A percentile compares a stretch with the other conserved stretches of the same genome.
These are phyloP conservation scores for Diloba caeruleocephala DNA, from an alignment of 2,888 invertebrate genomes.

Conservation along the genomic window DNA sequence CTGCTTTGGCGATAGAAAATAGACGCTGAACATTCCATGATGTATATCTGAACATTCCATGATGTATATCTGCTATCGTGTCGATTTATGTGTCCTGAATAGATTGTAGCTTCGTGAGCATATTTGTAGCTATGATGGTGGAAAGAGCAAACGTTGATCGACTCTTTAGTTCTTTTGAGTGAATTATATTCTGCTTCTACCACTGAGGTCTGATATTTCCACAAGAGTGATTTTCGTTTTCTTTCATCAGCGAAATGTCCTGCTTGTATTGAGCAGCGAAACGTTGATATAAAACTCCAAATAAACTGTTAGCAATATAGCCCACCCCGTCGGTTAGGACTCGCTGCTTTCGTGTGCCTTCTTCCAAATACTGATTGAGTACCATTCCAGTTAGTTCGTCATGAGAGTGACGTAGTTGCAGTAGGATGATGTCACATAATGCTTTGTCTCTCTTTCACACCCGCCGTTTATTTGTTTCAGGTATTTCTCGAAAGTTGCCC, in stretches of 20 bases:
- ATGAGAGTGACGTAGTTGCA: not conserved
- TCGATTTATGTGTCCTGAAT: conserved; percentile 3
- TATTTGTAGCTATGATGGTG: conserved; percentile 1
- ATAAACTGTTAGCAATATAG: conserved; percentile 32
- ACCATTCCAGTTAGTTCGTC: not conserved
- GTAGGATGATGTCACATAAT: not conserved
- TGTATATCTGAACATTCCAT: conserved; percentile 1
- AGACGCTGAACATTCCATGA: not conserved
- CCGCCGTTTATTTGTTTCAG: not conserved
- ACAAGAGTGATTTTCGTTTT: not conserved
- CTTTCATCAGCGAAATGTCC: conserved; percentile 11
- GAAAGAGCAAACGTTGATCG: not conserved
- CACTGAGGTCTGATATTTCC: not conserved
- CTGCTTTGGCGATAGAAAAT: conserved; percentile 1
- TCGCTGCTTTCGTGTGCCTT: conserved; percentile 3
- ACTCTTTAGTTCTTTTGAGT: not conserved
- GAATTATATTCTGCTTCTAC: not conserved
- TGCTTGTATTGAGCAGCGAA: conserved; percentile 30
- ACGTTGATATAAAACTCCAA: conserved; percentile 32
- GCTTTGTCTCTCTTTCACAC: not conserved
- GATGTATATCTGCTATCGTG: conserved; percentile 2
- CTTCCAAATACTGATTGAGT: not conserved
- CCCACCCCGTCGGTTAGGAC: conserved; percentile 33
- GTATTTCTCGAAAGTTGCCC: not conserved
- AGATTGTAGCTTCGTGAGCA: conserved; percentile 5